These are phyloP conservation scores for Plodia interpunctella DNA, from an alignment of 1,140 invertebrate genomes.

Conservation along the genomic window DNA sequence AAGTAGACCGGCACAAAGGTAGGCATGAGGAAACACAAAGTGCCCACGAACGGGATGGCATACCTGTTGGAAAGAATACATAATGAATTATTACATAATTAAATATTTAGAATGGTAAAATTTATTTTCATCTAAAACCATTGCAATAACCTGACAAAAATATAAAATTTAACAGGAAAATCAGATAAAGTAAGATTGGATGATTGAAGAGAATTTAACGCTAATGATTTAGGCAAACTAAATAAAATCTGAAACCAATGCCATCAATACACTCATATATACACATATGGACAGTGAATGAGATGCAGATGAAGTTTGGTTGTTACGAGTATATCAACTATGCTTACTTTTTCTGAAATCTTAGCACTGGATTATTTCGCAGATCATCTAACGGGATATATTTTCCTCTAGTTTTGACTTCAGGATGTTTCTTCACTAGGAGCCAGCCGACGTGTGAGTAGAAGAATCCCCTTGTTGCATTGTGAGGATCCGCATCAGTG, in stretches of 20 bases:
- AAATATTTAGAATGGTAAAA: too few species aligned
- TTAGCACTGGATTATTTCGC: slow-evolving; percentile 81
- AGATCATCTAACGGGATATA: slow-evolving; percentile 84
- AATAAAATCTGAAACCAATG: too few species aligned
- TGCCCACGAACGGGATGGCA: slow-evolving; percentile 19
- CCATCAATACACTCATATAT: too few species aligned
- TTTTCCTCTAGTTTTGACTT: slow-evolving; percentile 81
- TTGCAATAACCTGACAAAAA: too few species aligned
- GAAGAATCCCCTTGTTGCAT: slow-evolving; percentile 80
- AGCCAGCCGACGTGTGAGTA: slow-evolving; percentile 82
- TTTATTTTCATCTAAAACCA: too few species aligned
- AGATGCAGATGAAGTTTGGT: too few species aligned
- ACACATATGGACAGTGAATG: too few species aligned
- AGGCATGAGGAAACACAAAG: slow-evolving; percentile 88
- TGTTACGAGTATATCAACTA: not conserved
- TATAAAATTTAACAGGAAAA: too few species aligned
- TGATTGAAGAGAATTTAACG: too few species aligned
- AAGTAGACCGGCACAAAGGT: slow-evolving; percentile 86
- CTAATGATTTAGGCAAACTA: too few species aligned
- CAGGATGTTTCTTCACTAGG: slow-evolving; percentile 78
- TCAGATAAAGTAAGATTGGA: too few species aligned
- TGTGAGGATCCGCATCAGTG: slow-evolving; percentile 83
- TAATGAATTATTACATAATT: too few species aligned
- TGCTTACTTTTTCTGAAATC: slow-evolving; percentile 81
- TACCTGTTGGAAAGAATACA: slow-evolving; percentile 22